A percentile compares a stretch with the other conserved stretches of the same genome.
Conservation (phyloP, 2,888 invertebrate genomes). For the Adelognathus sp. region DNA sequence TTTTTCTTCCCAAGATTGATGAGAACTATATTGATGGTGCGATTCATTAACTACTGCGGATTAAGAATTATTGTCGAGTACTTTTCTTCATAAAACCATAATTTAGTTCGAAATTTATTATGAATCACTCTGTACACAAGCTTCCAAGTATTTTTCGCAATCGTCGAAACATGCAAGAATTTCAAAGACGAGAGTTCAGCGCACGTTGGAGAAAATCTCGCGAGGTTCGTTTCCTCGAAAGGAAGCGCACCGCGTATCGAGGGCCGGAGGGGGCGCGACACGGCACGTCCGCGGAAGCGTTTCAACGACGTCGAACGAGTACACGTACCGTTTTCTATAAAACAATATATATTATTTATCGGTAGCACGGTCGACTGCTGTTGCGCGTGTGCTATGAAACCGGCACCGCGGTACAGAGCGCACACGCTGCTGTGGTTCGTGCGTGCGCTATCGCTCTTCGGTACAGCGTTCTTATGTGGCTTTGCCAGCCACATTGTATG, state of each 20-base stretch:
- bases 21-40: no score
- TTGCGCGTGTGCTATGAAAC: slow-evolving; percentile 39
- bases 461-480: not conserved
- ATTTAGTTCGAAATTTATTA: no score
- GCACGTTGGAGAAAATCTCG: not conserved
- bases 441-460: slow-evolving; percentile 53
- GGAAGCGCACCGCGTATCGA: slow-evolving; percentile 22
- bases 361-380: slow-evolving; percentile 49
- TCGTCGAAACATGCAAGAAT: not conserved
- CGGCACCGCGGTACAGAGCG: slow-evolving; percentile 51
- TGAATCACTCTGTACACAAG: no score
- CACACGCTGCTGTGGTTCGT: slow-evolving; percentile 52
- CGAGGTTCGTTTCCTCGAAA: slow-evolving; percentile 1
- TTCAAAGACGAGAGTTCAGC: no score
- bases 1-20: no score
- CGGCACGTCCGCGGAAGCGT: slow-evolving; percentile 59
- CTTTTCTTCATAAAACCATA: no score
- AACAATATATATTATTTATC: slow-evolving; percentile 62
- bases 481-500: not conserved
- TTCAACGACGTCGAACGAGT: slow-evolving; percentile 5
- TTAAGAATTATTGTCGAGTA: no score
- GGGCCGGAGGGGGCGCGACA: slow-evolving; percentile 41
- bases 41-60: no score
- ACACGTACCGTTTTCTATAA: slow-evolving; percentile 57
- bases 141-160: slow-evolving; percentile 45